A percentile compares a stretch with the other conserved stretches of the same genome.
phyloP scores from a whole-genome alignment of 2,113 vertebrate species.

The Oplegnathus fasciatus region DNA sequence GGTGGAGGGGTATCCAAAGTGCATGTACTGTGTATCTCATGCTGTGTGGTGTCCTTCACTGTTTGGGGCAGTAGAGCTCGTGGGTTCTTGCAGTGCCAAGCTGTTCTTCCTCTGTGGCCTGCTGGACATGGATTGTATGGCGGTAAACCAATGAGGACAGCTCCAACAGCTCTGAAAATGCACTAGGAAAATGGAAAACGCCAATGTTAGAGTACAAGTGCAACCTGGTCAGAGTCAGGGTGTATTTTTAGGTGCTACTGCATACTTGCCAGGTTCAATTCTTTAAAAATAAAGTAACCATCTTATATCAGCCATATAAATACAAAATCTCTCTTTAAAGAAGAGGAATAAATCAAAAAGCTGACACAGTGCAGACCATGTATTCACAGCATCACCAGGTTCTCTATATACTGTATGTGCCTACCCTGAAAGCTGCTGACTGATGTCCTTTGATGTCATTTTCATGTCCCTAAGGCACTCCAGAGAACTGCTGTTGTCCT shows the following conservation, averaged over 20 bases:
- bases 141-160: constrained; percentile 83
- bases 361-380: not conserved
- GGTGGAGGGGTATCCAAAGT: constrained; percentile 40
- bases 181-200: constrained; percentile 39
- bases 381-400: not conserved
- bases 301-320: not conserved
- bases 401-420: not conserved
- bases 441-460: constrained; percentile 70
- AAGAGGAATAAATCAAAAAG: not conserved
- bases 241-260: not conserved
- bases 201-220: not conserved
- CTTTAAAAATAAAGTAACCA: not conserved
- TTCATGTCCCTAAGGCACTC: constrained; percentile 77
- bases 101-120: constrained; percentile 74
- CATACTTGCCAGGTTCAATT: not conserved
- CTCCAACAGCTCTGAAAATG: constrained; percentile 78
- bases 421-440: constrained; percentile 78
- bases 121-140: constrained; percentile 82
- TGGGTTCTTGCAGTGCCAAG: constrained; percentile 65
- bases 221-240: not conserved
- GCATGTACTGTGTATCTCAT: constrained; percentile 34
- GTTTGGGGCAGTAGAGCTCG: constrained; percentile 72
- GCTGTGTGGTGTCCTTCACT: not conserved
- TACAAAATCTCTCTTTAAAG: not conserved
- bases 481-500: constrained; percentile 63